Evolutionary conservation across 1,140 invertebrate genomes (phyloP).

Genomic region (Musca vetustissima): DNA sequence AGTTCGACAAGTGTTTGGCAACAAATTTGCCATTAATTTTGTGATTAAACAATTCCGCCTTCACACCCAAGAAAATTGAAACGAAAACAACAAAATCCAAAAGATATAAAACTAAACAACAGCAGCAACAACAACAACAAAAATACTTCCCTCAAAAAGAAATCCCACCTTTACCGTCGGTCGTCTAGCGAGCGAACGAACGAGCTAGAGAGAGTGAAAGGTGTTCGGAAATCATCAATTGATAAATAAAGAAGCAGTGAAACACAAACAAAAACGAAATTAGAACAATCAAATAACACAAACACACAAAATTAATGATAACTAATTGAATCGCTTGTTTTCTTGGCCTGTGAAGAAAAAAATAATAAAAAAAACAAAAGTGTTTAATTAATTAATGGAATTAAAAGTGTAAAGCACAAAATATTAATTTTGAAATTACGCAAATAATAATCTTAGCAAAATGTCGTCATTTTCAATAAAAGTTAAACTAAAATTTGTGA

Average conservation of each 20-base stretch:
- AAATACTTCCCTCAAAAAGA: background rate
- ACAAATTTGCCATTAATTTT: constrained; percentile 11
- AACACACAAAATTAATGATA: background rate
- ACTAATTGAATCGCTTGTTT: too few relatives aligned
- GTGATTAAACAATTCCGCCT: background rate
- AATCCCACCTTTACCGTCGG: too few relatives aligned
- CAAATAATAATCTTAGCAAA: background rate
- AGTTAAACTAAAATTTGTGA: constrained; percentile 13
- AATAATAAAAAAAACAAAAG: too few relatives aligned
- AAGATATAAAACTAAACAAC: constrained; percentile 11
- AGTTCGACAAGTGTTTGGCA: constrained; percentile 8
- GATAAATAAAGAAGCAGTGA: too few relatives aligned
- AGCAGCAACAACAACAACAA: too few relatives aligned
- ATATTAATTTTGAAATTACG: background rate
- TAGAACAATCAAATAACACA: constrained; percentile 19
- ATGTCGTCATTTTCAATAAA: constrained; percentile 2
- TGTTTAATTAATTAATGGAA: too few relatives aligned
- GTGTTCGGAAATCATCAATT: too few relatives aligned
- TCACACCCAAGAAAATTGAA: background rate
- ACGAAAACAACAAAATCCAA: constrained; percentile 1
- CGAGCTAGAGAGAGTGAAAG: too few relatives aligned
- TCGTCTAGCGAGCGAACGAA: too few relatives aligned
- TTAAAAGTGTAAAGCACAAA: background rate
- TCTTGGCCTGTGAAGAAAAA: too few relatives aligned
- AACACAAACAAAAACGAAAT: background rate